Percentiles rank a stretch among this genome's conserved stretches.
Conservation (phyloP, 2,113 vertebrate genomes). For the Variabilichromis moorii region DNA sequence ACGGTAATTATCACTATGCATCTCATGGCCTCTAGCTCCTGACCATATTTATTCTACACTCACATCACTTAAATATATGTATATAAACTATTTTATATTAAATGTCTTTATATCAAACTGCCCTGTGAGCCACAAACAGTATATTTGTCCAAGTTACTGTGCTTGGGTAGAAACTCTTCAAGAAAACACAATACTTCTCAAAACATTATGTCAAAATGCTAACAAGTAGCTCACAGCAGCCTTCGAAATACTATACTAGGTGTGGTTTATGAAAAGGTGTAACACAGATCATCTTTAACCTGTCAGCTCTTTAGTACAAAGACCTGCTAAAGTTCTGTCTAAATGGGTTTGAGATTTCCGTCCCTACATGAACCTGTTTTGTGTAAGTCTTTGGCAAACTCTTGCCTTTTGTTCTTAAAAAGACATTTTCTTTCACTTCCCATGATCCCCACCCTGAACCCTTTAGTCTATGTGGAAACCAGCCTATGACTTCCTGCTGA, state of each 20-base stretch:
- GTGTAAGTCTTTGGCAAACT: background rate
- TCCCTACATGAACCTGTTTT: background rate
- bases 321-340: background rate
- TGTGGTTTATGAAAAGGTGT: background rate
- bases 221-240: background rate
- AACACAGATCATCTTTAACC: background rate
- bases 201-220: background rate
- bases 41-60: background rate
- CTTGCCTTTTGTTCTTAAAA: background rate
- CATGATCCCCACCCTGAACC: background rate
- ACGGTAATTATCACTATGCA: background rate
- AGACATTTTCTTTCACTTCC: background rate
- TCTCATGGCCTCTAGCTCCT: background rate
- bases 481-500: conserved; percentile 91
- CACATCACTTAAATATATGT: background rate
- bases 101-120: background rate
- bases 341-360: background rate
- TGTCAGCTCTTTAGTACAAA: background rate
- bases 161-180: background rate
- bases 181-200: background rate
- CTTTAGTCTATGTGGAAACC: conserved; percentile 97
- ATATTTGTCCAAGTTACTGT: background rate
- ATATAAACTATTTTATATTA: background rate
- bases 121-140: background rate
- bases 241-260: background rate